Evolutionary conservation across 53 echinoderm and acorn worm species (phyloP), one percentile per base, ranked within the genome.

Genomic region (Actinopyga echinites): DNA sequence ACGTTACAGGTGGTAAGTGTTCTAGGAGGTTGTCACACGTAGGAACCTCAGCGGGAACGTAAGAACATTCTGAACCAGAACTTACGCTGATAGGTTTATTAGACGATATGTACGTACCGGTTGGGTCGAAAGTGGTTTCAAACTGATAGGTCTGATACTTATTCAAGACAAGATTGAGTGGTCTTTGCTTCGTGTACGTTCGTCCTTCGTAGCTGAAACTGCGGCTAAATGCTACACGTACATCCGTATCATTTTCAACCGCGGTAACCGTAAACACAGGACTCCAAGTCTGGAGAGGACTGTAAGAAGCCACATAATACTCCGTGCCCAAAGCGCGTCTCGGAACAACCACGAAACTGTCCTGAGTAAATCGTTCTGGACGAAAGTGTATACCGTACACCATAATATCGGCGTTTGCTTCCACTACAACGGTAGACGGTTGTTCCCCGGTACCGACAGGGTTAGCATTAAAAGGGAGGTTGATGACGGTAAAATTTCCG

Each of bases 231-330:
- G 83, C 65, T 28, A 96, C 86, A 73, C 69, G 81, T 28, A 96
- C 49, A 23, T 90, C 33, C 0, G 96, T 96, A 30, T 80, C 86
- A 54, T 91, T 79, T 83, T 83, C 85, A 32, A 86, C 83, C 5
- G 89, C 91, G 15, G 93, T 82, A 19, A 96, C 64, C 17, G 93
- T 36, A 42, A 96, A 91, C 67, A 93, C 91, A 3, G 96, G 93
- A 42, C 85, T 77, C 79, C 93, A 93, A 3, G 87, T 85, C 15
- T 90, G 91, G 20, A 96, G 87, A 10, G 93, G 93, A 35, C 87
- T 89, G 86, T 96, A 96, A 3, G 96, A 96, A 0, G 93, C 96
- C 11, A 96, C 92, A 65, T 82, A 93, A 83, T 96, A 96, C 75
- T 96, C 93, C 17, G 42, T 34, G 5, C 96, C 96, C 4, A 96